phyloP scores from a whole-genome alignment of 2,888 invertebrate genomes.

The Meteorus colon region DNA sequence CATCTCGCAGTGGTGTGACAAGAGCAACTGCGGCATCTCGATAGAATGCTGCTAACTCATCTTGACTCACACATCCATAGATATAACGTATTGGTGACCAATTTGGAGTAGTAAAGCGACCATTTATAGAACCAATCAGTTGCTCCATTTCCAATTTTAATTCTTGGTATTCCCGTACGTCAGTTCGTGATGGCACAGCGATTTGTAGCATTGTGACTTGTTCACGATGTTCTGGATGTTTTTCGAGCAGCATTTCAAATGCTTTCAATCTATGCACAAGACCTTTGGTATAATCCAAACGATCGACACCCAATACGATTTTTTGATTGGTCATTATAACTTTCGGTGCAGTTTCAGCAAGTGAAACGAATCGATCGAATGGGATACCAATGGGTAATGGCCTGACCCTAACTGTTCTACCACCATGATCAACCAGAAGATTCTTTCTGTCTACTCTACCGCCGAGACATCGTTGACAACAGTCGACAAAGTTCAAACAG shows the following conservation, averaged over 20 bases:
- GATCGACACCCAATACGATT: constrained; percentile 90
- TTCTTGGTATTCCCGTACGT: constrained; percentile 92
- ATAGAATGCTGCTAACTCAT: constrained; percentile 90
- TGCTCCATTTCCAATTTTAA: constrained; percentile 94
- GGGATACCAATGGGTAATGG: constrained; percentile 93
- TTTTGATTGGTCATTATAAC: constrained; percentile 83
- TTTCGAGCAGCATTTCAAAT: constrained; percentile 86
- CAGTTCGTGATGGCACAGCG: constrained; percentile 90
- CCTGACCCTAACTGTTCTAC: constrained; percentile 87
- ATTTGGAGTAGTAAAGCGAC: constrained; percentile 90
- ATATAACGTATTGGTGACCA: constrained; percentile 95
- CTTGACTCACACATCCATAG: constrained; percentile 90
- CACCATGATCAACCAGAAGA: constrained; percentile 89
- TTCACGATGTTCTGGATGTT: constrained; percentile 89
- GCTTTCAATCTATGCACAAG: constrained; percentile 88
- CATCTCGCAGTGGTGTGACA: constrained; percentile 90
- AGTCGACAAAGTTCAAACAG: constrained; percentile 92
- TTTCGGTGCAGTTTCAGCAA: constrained; percentile 81
- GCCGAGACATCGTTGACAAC: constrained; percentile 89
- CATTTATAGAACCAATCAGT: constrained; percentile 90
- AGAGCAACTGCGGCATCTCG: constrained; percentile 90
- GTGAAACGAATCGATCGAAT: constrained; percentile 87
- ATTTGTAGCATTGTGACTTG: constrained; percentile 87
- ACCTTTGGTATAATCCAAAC: constrained; percentile 93
- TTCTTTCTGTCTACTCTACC: constrained; percentile 92